A percentile compares a stretch with the other conserved stretches of the same genome.
Evolutionary conservation across 1,140 invertebrate species (phyloP).

Genomic region (Temnothorax longispinosus): DNA sequence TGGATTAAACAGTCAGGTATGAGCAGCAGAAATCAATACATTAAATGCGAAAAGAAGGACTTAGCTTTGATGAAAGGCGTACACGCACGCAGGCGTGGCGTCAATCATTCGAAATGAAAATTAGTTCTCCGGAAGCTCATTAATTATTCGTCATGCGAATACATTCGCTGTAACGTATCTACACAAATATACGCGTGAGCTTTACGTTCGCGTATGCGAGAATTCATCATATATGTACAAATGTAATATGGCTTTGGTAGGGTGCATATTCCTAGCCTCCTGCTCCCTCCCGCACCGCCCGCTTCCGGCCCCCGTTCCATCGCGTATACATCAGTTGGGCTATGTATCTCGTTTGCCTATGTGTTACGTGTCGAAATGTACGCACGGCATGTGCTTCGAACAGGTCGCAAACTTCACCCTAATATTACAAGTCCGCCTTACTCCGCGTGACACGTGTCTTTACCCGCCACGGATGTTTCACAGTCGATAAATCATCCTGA

Average conservation of each 20-base stretch:
- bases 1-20: background rate
- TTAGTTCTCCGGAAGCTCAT: slow-evolving; percentile 42
- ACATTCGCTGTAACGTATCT: slow-evolving; percentile 25
- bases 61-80: background rate
- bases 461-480: slow-evolving; percentile 23
- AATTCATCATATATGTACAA: slow-evolving; percentile 26
- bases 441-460: slow-evolving; percentile 38
- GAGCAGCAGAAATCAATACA: background rate
- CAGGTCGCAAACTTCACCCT: slow-evolving; percentile 43
- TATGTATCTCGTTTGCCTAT: slow-evolving; percentile 27
- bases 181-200: background rate
- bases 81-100: background rate
- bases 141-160: slow-evolving; percentile 48
- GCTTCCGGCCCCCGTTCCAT: background rate
- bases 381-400: slow-evolving; percentile 17
- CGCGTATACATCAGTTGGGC: background rate
- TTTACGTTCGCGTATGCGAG: background rate
- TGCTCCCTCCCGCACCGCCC: background rate
- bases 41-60: background rate
- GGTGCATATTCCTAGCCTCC: background rate
- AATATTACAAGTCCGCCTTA: slow-evolving; percentile 24
- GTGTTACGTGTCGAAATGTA: slow-evolving; percentile 42
- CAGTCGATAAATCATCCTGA: slow-evolving; percentile 52
- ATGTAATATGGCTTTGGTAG: slow-evolving; percentile 14
- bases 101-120: slow-evolving; percentile 46